Evolutionary conservation across 2,113 vertebrate genomes (phyloP).

Genomic region (Octodon degus): DNA sequence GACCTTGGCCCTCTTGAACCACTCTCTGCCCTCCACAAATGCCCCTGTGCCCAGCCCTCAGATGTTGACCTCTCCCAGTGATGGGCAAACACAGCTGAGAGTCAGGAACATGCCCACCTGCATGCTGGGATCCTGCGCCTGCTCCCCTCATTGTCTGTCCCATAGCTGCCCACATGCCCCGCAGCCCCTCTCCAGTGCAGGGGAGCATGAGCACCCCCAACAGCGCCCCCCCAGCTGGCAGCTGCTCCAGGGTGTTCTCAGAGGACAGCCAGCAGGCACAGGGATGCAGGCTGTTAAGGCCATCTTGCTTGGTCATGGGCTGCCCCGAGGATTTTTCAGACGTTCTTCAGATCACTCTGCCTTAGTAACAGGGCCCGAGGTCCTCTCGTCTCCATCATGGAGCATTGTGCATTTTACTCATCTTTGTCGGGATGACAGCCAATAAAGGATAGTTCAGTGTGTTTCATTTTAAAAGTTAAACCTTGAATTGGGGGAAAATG

Average conservation of each 20-base stretch:
- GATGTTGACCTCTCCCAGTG: not conserved
- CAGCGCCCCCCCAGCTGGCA: not conserved
- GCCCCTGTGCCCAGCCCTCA: not conserved
- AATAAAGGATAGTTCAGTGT: not conserved
- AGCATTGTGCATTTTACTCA: not conserved
- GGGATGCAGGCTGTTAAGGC: not conserved
- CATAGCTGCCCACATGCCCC: accelerated
- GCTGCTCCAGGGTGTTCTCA: not conserved
- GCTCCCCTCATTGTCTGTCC: not conserved
- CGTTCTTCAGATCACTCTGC: not conserved
- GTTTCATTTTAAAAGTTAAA: not conserved
- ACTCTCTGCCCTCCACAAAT: not conserved
- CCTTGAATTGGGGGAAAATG: not conserved
- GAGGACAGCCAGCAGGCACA: not conserved
- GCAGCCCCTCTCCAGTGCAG: not conserved
- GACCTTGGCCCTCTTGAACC: not conserved
- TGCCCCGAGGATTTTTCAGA: not conserved
- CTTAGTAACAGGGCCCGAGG: not conserved
- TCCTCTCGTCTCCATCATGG: not conserved
- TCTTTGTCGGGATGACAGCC: not conserved
- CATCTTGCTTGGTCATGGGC: not conserved
- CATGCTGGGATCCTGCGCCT: not conserved
- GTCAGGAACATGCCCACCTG: not conserved
- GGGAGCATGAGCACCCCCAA: too few relatives aligned
- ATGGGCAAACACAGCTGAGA: not conserved